Percentiles rank a stretch among this genome's conserved stretches.
Conservation (phyloP, 2,797 vertebrate genomes). For the Melopsittacus undulatus region DNA sequence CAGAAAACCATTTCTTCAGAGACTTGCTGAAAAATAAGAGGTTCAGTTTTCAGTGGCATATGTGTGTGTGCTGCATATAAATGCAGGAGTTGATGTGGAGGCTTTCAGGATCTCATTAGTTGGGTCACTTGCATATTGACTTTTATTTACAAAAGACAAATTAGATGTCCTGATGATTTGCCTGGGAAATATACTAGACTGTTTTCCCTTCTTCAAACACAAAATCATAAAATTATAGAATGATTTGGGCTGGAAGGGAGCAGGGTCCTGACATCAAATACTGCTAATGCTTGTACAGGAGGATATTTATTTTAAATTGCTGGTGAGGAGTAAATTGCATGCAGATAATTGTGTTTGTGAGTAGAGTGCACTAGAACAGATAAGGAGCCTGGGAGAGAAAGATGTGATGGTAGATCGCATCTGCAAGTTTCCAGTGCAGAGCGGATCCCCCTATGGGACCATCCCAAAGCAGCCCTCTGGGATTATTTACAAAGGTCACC, state of each 20-base stretch:
- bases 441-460: neutral
- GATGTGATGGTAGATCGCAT: neutral
- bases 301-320: neutral
- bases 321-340: neutral
- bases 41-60: neutral
- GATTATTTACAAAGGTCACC: neutral
- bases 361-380: neutral
- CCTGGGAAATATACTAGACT: neutral
- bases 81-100: neutral
- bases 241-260: neutral
- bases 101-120: slow-evolving; percentile 9
- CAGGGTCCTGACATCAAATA: neutral
- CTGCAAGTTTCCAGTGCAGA: neutral
- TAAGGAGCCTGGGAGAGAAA: neutral
- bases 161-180: neutral
- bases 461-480: neutral
- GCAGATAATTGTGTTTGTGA: neutral
- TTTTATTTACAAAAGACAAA: neutral
- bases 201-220: neutral
- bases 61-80: neutral
- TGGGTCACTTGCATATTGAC: neutral
- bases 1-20: neutral
- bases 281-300: neutral
- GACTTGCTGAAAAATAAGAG: neutral
- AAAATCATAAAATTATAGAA: neutral